Evolutionary conservation across 2,113 vertebrate species (phyloP).

Genomic region (Ahaetulla prasina): DNA sequence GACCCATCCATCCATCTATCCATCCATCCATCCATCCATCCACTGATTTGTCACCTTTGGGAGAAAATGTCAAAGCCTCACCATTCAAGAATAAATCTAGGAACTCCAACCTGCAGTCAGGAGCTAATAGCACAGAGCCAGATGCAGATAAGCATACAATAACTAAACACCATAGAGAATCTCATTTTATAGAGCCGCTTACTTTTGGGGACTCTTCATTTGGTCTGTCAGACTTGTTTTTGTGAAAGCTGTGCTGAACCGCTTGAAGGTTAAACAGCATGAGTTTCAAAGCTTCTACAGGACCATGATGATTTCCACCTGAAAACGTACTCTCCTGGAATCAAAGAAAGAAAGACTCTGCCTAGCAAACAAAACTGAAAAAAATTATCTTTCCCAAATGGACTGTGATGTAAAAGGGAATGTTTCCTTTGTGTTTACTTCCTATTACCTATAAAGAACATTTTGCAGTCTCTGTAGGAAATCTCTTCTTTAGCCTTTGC

Average conservation of each 20-base stretch:
- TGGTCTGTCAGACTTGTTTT: slow-evolving; percentile 32
- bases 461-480: not conserved
- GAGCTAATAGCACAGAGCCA: not conserved
- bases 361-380: not conserved
- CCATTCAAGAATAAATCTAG: not conserved
- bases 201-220: slow-evolving; percentile 51
- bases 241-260: slow-evolving; percentile 68
- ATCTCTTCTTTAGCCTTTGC: not conserved
- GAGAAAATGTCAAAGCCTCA: not conserved
- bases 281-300: slow-evolving; percentile 78
- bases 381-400: not conserved
- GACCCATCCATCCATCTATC: not conserved
- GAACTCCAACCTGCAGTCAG: not conserved
- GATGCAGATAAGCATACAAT: not conserved
- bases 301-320: slow-evolving; percentile 71
- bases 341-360: slow-evolving; percentile 3
- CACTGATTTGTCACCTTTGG: not conserved
- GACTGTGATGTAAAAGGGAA: not conserved
- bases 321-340: slow-evolving; percentile 53
- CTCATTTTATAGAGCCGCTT: slow-evolving; percentile 27
- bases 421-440: not conserved
- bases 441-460: not conserved
- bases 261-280: slow-evolving; percentile 79
- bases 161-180: not conserved
- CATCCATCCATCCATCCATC: not conserved